Evolutionary conservation across 2,888 invertebrate species (phyloP), one percentile per base, ranked within the genome.

Genomic region (Morpho deidamia): DNA sequence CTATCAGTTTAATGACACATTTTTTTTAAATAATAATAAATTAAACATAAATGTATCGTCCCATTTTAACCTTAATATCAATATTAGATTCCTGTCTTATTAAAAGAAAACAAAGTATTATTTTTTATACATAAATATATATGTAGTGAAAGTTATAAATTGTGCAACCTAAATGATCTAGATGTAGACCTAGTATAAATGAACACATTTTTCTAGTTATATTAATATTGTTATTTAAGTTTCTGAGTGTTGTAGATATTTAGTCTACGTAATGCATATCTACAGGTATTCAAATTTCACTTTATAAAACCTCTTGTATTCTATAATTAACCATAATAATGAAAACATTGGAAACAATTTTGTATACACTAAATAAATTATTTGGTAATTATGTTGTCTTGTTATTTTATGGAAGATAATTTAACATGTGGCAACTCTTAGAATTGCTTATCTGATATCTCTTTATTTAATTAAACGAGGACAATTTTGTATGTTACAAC

Each of bases 101-200:
- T 23, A 0, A 23, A 23, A 23, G 23, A 23, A 23, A 23, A 23
- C 2, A 23, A 23, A 23, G 5, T 23, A 23, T 23, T 23, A 23
- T 23, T 23, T 23, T 23, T 23, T 23, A 23, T 23, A 23, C 23
- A 23, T 23, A 23, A 23, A 23, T 23, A 23, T 2, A 23, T 23
- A 23, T 23, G 23, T 23, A 23, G 23, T 23, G 23, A 23, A 23
- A 23, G 23, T 23, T 23, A 23, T 23, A 1, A 23, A 43, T 57
- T 61, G 62, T 71, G 74, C 72, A 70, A 72, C 75, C 69, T 75
- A 71, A 56, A 56, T 52, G 51, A 34, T 51, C 53, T 56, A 53
- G 56, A 42, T 52, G 44, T 54, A 54, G 47, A 56, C 34, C 48
- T 54, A 56, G 49, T 50, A 23, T 53, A 53, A 53, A 40, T 35